Evolutionary conservation across 1,140 invertebrate genomes (phyloP).

Genomic region (Rhagoletis pomonella): DNA sequence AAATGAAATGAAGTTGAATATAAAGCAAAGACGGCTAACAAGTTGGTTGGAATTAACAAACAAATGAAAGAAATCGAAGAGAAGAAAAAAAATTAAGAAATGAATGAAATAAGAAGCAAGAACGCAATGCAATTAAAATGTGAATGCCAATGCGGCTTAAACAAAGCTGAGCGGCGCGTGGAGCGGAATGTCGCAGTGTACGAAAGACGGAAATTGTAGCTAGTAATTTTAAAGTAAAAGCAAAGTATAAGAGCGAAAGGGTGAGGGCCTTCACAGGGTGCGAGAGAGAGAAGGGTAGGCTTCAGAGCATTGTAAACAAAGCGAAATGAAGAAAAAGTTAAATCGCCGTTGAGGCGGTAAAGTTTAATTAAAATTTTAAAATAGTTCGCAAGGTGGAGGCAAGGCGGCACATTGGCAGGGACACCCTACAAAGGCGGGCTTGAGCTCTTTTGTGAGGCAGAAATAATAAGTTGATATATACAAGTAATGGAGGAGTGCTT

Average conservation of each 20-base stretch:
- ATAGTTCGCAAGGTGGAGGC: slow-evolving; percentile 35
- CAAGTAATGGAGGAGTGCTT: not conserved
- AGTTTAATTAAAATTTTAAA: slow-evolving; percentile 48
- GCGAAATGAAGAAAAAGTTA: slow-evolving; percentile 30
- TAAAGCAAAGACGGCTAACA: slow-evolving; percentile 47
- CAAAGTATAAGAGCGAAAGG: not conserved
- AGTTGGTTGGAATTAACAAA: slow-evolving; percentile 12
- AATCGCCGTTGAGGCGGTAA: slow-evolving; percentile 33
- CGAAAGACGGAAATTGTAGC: not conserved
- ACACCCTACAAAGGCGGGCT: too few species aligned
- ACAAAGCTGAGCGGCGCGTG: not conserved
- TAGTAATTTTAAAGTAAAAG: slow-evolving; percentile 20
- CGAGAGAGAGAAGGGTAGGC: too few species aligned
- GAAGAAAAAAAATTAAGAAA: not conserved
- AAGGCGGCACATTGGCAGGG: not conserved
- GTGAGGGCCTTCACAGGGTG: slow-evolving; percentile 1
- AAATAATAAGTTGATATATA: not conserved
- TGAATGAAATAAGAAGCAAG: not conserved
- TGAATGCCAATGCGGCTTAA: slow-evolving; percentile 41
- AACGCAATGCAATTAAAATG: slow-evolving; percentile 42
- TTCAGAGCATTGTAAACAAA: not conserved
- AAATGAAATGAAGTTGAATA: slow-evolving; percentile 50
- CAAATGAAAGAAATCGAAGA: not conserved
- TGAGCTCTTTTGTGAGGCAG: too few species aligned
- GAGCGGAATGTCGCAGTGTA: not conserved